phyloP scores from a whole-genome alignment of 1,140 invertebrate species.

The Cataglyphis hispanica region DNA sequence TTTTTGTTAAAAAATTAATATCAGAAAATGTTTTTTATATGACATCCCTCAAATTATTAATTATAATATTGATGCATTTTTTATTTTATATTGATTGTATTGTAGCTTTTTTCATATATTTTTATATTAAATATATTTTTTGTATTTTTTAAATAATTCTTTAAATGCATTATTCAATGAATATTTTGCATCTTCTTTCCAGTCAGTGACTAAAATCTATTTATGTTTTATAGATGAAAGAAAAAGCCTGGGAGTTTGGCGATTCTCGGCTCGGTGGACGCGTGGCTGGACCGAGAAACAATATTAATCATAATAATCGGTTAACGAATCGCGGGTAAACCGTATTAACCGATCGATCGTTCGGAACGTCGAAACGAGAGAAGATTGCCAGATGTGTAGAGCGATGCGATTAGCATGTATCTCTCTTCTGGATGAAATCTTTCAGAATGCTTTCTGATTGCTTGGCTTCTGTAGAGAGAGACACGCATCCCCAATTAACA shows the following conservation, averaged over 20 bases:
- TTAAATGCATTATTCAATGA: background rate
- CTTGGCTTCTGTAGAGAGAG: slow-evolving; percentile 50
- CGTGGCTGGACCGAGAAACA: slow-evolving; percentile 87
- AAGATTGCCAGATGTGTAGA: slow-evolving; percentile 29
- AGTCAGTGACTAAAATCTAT: slow-evolving; percentile 1
- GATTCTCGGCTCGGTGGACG: slow-evolving; percentile 81
- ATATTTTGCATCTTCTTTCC: background rate
- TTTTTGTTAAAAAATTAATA: background rate
- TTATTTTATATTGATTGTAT: too few species aligned
- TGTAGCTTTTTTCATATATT: background rate
- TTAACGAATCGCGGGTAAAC: slow-evolving; percentile 78
- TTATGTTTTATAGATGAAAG: background rate
- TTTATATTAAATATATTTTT: too few species aligned
- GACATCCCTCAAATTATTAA: too few species aligned
- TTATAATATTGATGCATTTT: too few species aligned
- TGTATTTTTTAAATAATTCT: too few species aligned
- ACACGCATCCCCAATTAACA: slow-evolving; percentile 46
- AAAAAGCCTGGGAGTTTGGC: slow-evolving; percentile 48
- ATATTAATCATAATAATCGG: slow-evolving; percentile 81
- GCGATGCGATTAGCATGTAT: slow-evolving; percentile 37
- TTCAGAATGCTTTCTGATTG: slow-evolving; percentile 44
- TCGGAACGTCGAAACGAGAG: slow-evolving; percentile 78
- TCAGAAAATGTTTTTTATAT: too few species aligned
- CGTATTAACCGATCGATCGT: slow-evolving; percentile 82
- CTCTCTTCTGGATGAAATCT: slow-evolving; percentile 28